phyloP scores from a whole-genome alignment of 2,888 invertebrate species.

The Phasia obesa region DNA sequence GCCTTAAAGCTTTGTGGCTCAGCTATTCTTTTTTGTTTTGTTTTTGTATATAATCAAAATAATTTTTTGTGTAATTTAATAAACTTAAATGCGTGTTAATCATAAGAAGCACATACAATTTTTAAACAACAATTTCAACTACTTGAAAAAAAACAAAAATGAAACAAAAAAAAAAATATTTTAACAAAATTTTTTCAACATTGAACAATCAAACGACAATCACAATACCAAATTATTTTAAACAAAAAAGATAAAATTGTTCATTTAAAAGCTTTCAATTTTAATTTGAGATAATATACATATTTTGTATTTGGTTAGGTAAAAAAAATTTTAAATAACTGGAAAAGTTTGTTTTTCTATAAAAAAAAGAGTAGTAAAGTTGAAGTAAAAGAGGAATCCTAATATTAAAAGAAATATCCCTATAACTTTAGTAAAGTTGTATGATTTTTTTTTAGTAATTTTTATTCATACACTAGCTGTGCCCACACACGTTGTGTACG shows the following conservation, averaged over 20 bases:
- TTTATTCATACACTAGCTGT: too few relatives aligned
- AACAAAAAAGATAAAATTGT: background rate
- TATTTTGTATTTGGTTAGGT: too few relatives aligned
- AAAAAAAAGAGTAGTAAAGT: too few relatives aligned
- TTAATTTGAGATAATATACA: too few relatives aligned
- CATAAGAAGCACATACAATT: conserved; percentile 53
- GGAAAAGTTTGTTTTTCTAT: too few relatives aligned
- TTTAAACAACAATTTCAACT: conserved; percentile 38
- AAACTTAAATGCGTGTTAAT: conserved; percentile 64
- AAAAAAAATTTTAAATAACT: too few relatives aligned
- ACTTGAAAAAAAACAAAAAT: conserved; percentile 24
- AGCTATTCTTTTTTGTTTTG: conserved; percentile 43
- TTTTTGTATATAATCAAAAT: conserved; percentile 59
- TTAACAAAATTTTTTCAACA: conserved; percentile 29
- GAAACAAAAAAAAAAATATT: background rate
- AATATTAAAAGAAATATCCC: too few relatives aligned
- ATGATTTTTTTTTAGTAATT: too few relatives aligned
- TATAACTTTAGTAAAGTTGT: too few relatives aligned
- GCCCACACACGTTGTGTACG: too few relatives aligned
- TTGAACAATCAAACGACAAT: conserved; percentile 37
- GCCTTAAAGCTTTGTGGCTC: conserved; percentile 53
- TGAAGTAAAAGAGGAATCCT: too few relatives aligned
- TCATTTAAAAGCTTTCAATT: background rate
- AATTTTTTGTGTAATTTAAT: conserved; percentile 43
- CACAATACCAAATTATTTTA: background rate